Evolutionary conservation across 2,797 vertebrate genomes (phyloP).

Genomic region (Sebastes jordani): DNA sequence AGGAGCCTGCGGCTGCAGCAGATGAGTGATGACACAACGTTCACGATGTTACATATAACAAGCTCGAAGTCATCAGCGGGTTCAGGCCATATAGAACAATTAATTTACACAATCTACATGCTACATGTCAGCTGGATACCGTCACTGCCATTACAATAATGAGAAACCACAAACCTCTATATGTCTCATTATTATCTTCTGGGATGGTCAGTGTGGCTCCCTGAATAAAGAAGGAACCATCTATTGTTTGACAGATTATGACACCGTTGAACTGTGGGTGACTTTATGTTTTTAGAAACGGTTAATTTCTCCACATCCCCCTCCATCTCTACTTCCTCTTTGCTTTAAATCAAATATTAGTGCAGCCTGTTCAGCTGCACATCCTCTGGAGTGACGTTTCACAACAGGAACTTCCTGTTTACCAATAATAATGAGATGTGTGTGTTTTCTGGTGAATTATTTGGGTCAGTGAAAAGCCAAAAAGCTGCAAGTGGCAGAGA

Average conservation of each 20-base stretch:
- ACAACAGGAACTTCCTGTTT: constrained; percentile 14
- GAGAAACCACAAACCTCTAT: not conserved
- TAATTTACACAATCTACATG: not conserved
- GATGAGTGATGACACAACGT: not conserved
- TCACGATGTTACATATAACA: not conserved
- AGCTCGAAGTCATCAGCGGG: not conserved
- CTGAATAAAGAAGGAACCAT: not conserved
- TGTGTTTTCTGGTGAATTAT: not conserved
- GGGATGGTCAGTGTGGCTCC: not conserved
- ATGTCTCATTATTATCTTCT: not conserved
- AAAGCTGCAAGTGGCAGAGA: not conserved
- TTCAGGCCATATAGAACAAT: not conserved
- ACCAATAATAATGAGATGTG: not conserved
- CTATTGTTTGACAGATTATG: not conserved
- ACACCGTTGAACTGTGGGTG: not conserved
- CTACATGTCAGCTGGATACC: not conserved
- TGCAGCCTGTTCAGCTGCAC: not conserved
- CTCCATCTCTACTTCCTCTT: constrained; percentile 18
- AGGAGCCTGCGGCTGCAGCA: not conserved
- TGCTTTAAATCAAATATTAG: not conserved
- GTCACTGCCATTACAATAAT: not conserved
- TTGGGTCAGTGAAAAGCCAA: not conserved
- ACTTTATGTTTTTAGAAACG: not conserved
- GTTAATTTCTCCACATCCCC: constrained; percentile 32
- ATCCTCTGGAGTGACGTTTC: not conserved